phyloP scores from a whole-genome alignment of 2,113 vertebrate species.

The Bambusicola thoracicus region DNA sequence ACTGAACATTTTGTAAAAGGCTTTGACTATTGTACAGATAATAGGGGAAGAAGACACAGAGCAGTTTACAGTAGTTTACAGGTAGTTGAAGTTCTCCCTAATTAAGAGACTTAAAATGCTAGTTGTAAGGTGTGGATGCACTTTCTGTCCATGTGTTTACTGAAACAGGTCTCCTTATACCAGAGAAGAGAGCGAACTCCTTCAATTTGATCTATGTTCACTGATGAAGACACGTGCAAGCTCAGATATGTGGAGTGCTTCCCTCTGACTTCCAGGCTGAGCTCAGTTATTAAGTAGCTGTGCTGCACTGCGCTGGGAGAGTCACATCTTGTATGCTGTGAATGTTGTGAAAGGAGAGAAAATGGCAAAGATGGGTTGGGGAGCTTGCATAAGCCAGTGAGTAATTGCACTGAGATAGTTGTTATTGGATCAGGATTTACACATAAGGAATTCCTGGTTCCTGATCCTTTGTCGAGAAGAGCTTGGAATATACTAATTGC shows the following conservation, averaged over 20 bases:
- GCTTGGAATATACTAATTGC: background rate
- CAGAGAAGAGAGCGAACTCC: background rate
- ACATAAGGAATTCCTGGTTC: background rate
- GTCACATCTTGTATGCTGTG: background rate
- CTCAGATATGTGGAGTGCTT: background rate
- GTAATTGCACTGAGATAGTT: background rate
- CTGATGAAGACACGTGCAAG: too few species aligned
- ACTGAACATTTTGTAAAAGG: background rate
- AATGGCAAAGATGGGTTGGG: background rate
- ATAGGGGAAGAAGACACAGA: background rate
- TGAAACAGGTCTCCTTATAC: background rate
- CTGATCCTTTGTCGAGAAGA: background rate
- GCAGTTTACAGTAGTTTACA: background rate
- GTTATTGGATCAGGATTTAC: rapidly evolving
- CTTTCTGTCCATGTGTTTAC: rapidly evolving
- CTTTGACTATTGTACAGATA: background rate
- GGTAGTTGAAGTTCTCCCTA: background rate
- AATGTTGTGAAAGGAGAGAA: background rate
- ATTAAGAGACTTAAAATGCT: background rate
- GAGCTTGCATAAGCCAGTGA: rapidly evolving
- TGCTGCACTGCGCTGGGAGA: rapidly evolving
- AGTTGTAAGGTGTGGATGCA: rapidly evolving
- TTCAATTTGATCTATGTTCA: background rate
- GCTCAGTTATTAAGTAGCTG: background rate
- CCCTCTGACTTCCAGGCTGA: background rate